Conservation (phyloP, 92 coral and sea anemone species). For the Phenganax stokvisi region DNA sequence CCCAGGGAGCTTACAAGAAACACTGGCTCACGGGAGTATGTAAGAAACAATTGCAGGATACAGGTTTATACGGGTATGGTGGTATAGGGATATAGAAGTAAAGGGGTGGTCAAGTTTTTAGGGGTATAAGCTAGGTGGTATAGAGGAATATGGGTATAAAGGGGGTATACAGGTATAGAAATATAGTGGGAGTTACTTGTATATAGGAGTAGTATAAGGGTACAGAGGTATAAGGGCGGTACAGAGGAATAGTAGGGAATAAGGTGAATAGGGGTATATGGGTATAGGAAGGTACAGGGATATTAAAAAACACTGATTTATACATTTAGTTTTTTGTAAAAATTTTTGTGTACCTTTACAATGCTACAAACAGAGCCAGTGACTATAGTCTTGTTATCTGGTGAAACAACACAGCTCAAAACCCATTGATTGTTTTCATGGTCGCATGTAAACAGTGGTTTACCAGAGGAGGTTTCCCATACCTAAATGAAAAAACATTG, state of each 20-base stretch:
- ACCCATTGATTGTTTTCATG: conserved; percentile 76
- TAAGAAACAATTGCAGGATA: background rate
- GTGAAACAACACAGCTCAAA: conserved; percentile 73
- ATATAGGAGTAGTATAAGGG: no score
- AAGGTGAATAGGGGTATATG: background rate
- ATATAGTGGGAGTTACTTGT: no score
- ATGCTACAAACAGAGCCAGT: conserved; percentile 78
- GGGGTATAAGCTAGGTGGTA: no score
- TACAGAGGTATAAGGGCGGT: no score
- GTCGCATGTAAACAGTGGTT: conserved; percentile 59
- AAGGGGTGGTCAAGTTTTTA: background rate
- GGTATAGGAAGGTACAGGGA: background rate
- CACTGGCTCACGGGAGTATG: no score
- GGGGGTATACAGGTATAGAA: no score
- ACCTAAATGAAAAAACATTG: conserved; percentile 40
- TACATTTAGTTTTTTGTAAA: background rate
- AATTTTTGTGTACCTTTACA: conserved; percentile 62
- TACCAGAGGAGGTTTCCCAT: conserved; percentile 69
- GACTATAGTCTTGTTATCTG: conserved; percentile 60
- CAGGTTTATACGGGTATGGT: background rate
- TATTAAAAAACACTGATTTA: background rate
- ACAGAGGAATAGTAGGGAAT: no score
- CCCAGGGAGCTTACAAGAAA: background rate
- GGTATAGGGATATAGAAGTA: background rate
- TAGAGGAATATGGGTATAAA: no score